Evolutionary conservation across 2,113 vertebrate species (phyloP), one percentile per base, ranked within the genome.

Genomic region (Psilopogon haemacephalus): DNA sequence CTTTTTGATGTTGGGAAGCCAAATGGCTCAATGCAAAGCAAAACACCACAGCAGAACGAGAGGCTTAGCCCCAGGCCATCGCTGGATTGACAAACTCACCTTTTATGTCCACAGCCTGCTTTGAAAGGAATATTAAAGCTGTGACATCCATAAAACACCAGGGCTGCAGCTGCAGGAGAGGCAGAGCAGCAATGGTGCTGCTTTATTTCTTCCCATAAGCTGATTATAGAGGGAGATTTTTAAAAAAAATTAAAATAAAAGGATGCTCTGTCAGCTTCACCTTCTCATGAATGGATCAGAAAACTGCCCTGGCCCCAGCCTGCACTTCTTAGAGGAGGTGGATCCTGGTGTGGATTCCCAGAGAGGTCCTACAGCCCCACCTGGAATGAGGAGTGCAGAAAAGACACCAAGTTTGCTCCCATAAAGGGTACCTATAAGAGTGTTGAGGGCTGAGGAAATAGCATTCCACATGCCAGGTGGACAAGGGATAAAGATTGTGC

Each of bases 81-180:
- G 2, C 19, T 0, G 11, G 33, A 13, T 55, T 52, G 67, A 92
- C 86, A 78, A 83, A 83, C 33, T 0, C 0, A 33, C 67, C 62
- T 79, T 86, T 89, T 33, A 70, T 78, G 56, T 79, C 72, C 56
- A 3, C 44, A 38, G 72, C 82, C 50, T 65, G 56, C 74, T 94
- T 77, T n/a, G 77, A 64, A 83, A 78, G 50, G 55, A 64, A 42
- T 64, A 64, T 86, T 89, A 82, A 89, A 78, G 86, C 82, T 32
- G 62, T 0, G 5, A 65, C 72, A 55, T 79, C 44, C 50, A 33
- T 65, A 70, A 83, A 69, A 27, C 67, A 28, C 32, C 0, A 3
- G 23, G 19, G 63, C 23, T 65, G 81, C 48, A 17, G 85, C 40
- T 20, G 23, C 2, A 1, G 54, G 15, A 78, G 56, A 46, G 54